Evolutionary conservation across 2,888 invertebrate genomes (phyloP), one percentile per base, ranked within the genome.

Genomic region (Zonitis immaculata): DNA sequence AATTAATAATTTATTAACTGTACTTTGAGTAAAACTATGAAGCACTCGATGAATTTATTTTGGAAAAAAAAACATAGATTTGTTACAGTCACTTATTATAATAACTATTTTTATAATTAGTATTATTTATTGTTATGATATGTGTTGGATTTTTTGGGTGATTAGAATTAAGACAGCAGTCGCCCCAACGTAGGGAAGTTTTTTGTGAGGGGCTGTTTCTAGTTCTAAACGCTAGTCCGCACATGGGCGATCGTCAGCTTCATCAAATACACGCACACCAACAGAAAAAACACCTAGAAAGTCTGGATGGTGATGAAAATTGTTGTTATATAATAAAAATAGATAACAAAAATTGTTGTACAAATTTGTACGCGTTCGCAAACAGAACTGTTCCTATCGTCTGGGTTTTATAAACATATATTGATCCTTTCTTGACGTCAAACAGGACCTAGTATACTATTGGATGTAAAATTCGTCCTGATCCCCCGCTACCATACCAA

Each of bases 141-240:
- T 9, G 16, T 35, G 8, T 3, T 35, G 35, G 35, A 35, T 35
- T 6, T 14, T 14, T 32, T 32, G 16, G 14, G 3, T 35, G 16
- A 6, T 3, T 3, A 18, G 9, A 18, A 14, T 14, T 7, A 18
- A 35, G 7, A 80, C 93, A 94, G 81, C 91, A 91, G 82, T 94
- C 94, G 78, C 93, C 93, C 94, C 94, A 94, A 80, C 94, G 88
- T 75, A 94, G 87, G 79, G 92, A 92, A 80, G 94, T 94, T 85
- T 92, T 93, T 83, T 93, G 93, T 81, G 92, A 93, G 84, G 94
- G 94, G 84, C 91, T 92, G 82, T 94, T 94, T 80, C 92, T 89
- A 79, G 93, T 93, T 82, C 88, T 92, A 87, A 92, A 92, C 81
- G 88, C 90, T 88, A 91, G 86, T 84, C 91, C 91, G 84, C 89